These are phyloP conservation scores for Lepidurus couesii DNA, from an alignment of 1,140 invertebrate genomes.

Conservation along the genomic window DNA sequence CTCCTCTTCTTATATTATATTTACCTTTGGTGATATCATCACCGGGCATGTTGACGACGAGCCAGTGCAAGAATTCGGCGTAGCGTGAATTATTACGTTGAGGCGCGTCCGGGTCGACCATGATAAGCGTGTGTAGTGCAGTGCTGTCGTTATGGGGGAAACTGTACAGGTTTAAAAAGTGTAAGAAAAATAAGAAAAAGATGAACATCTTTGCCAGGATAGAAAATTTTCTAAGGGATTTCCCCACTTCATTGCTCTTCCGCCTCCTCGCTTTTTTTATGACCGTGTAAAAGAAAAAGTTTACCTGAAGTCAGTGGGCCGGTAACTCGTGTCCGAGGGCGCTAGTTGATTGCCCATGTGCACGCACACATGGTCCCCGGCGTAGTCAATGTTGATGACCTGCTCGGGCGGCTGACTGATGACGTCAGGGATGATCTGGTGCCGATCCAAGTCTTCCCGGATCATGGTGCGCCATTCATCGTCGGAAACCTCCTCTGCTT, in stretches of 20 bases:
- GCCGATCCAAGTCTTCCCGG: slow-evolving; percentile 28
- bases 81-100: slow-evolving; percentile 28
- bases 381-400: slow-evolving; percentile 33
- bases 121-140: slow-evolving; percentile 28
- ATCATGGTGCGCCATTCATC: slow-evolving; percentile 32
- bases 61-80: slow-evolving; percentile 33
- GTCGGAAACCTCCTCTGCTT: slow-evolving; percentile 31
- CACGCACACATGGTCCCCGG: slow-evolving; percentile 28
- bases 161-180: background rate
- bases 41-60: slow-evolving; percentile 33
- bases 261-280: background rate
- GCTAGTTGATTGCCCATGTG: slow-evolving; percentile 33
- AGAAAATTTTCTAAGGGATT: no score
- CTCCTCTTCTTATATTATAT: background rate
- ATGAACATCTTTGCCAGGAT: no score
- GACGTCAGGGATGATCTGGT: slow-evolving; percentile 28
- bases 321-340: slow-evolving; percentile 24
- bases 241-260: background rate
- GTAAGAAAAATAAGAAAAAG: background rate
- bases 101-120: slow-evolving; percentile 32
- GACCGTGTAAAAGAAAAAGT: background rate
- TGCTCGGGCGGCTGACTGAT: slow-evolving; percentile 27
- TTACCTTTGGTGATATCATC: slow-evolving; percentile 30
- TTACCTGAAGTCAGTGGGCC: slow-evolving; percentile 16
- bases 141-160: slow-evolving; percentile 30